phyloP scores from a whole-genome alignment of 2,888 invertebrate genomes.

The Lymantria dispar region DNA sequence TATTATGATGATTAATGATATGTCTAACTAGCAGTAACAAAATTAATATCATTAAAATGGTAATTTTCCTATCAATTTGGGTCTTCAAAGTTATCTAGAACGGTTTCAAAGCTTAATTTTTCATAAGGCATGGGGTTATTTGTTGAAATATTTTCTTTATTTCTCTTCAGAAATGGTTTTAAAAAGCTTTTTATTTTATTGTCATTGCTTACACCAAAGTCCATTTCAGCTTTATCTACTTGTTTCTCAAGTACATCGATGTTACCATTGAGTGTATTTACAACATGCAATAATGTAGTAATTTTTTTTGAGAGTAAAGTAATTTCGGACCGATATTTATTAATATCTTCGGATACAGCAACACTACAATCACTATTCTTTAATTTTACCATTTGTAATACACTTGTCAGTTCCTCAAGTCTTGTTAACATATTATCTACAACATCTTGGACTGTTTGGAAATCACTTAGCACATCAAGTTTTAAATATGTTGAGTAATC shows the following conservation, averaged over 20 bases:
- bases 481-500: constrained; percentile 82
- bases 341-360: constrained; percentile 78
- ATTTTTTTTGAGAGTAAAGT: constrained; percentile 79
- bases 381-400: constrained; percentile 80
- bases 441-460: constrained; percentile 83
- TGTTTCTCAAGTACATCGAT: constrained; percentile 82
- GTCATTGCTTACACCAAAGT: constrained; percentile 81
- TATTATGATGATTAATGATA: too few relatives aligned
- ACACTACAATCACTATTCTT: constrained; percentile 70
- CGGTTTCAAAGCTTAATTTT: constrained; percentile 50
- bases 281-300: constrained; percentile 76
- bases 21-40: neutral
- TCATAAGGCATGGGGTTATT: constrained; percentile 16
- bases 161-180: constrained; percentile 81
- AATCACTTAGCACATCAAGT: constrained; percentile 77
- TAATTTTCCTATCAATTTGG: constrained; percentile 21
- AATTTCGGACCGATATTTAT: constrained; percentile 77
- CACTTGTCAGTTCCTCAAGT: constrained; percentile 85
- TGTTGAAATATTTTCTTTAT: constrained; percentile 35
- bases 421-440: constrained; percentile 86
- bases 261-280: constrained; percentile 73
- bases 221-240: constrained; percentile 83
- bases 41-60: neutral
- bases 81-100: constrained; percentile 58
- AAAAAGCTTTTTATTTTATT: constrained; percentile 82